phyloP scores from a whole-genome alignment of 2,797 vertebrate species.

The Spheniscus humboldti region DNA sequence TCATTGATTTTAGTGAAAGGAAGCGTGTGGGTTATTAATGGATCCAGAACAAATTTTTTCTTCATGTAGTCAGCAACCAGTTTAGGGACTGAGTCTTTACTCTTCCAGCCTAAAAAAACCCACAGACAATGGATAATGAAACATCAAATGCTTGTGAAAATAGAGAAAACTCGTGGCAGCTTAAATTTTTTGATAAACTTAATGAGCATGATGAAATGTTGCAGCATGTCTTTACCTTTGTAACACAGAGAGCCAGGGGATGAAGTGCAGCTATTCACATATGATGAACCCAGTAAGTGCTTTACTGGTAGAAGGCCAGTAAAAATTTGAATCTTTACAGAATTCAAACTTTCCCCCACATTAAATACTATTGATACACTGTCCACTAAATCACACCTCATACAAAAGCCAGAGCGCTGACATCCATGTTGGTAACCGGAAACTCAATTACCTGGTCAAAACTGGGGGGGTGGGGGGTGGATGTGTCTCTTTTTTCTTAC shows the following conservation, averaged over 20 bases:
- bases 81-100: slow-evolving; percentile 75
- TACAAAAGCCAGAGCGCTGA: background rate
- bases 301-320: background rate
- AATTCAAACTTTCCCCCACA: background rate
- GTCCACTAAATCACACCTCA: background rate
- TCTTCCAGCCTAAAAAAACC: slow-evolving; percentile 63
- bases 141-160: background rate
- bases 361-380: background rate
- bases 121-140: background rate
- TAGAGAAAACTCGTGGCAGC: background rate
- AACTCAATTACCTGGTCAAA: background rate
- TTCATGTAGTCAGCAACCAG: slow-evolving; percentile 82
- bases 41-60: slow-evolving; percentile 83
- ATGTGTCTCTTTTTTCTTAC: background rate
- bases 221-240: background rate
- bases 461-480: fast-evolving
- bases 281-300: background rate
- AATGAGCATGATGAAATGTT: background rate
- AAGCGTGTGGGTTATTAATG: slow-evolving; percentile 85
- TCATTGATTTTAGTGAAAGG: slow-evolving; percentile 81
- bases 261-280: background rate
- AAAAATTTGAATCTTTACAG: background rate
- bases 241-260: background rate
- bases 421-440: background rate
- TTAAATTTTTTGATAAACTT: background rate